These are phyloP conservation scores for Microctonus aethiopoides DNA, from an alignment of 2,888 invertebrate genomes.

Conservation along the genomic window DNA sequence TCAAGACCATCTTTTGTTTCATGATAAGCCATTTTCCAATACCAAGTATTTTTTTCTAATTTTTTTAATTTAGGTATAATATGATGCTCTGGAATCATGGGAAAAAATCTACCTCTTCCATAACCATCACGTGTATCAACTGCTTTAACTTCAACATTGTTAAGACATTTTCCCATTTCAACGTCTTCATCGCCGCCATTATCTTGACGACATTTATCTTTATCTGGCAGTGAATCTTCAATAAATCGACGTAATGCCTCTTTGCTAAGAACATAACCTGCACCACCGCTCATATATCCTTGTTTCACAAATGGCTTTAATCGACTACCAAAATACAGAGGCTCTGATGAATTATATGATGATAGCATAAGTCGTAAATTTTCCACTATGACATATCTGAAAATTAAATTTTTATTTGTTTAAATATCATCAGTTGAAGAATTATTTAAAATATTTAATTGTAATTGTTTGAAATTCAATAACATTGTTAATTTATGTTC, in stretches of 20 bases:
- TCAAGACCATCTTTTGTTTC: slow-evolving; percentile 90
- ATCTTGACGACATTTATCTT: slow-evolving; percentile 75
- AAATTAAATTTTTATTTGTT: too few relatives aligned
- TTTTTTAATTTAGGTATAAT: slow-evolving; percentile 86
- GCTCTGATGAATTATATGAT: slow-evolving; percentile 77
- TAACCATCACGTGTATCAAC: slow-evolving; percentile 88
- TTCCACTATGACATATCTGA: slow-evolving; percentile 91
- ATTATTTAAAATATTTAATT: too few relatives aligned
- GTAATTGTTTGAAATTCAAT: too few relatives aligned
- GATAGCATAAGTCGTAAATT: slow-evolving; percentile 92
- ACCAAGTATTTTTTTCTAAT: slow-evolving; percentile 85
- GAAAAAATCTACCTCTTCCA: slow-evolving; percentile 92
- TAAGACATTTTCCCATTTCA: slow-evolving; percentile 91
- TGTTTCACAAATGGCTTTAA: slow-evolving; percentile 86
- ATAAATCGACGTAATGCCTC: slow-evolving; percentile 85
- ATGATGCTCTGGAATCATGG: slow-evolving; percentile 93
- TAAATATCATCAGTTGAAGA: too few relatives aligned
- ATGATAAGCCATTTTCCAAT: slow-evolving; percentile 93
- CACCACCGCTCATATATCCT: slow-evolving; percentile 93
- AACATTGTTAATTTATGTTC: too few relatives aligned
- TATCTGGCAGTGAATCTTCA: slow-evolving; percentile 77
- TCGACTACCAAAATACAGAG: slow-evolving; percentile 90
- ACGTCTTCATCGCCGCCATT: slow-evolving; percentile 89
- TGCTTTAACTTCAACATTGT: slow-evolving; percentile 85
- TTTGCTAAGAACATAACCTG: slow-evolving; percentile 92